phyloP scores from a whole-genome alignment of 2,888 invertebrate genomes.

The Choreutis nemorana region DNA sequence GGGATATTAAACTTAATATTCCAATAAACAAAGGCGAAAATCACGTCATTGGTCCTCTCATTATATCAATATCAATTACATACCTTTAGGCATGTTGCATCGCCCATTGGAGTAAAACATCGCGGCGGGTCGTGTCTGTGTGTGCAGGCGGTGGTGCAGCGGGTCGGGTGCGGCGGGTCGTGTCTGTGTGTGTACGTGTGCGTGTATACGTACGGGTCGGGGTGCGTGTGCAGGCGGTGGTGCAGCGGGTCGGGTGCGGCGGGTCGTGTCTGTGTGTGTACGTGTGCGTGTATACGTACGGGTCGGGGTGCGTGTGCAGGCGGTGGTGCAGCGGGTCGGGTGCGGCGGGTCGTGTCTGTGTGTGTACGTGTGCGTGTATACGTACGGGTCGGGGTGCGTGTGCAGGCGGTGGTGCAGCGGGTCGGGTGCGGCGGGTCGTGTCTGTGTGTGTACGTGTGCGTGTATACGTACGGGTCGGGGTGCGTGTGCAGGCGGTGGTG shows the following conservation, averaged over 20 bases:
- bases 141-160: too few relatives aligned
- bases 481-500: constrained; percentile 38
- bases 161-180: too few relatives aligned
- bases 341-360: constrained; percentile 19
- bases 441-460: too few relatives aligned
- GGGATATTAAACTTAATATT: too few relatives aligned
- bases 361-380: too few relatives aligned
- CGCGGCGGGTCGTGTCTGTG: too few relatives aligned
- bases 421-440: constrained; percentile 39
- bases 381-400: constrained; percentile 60
- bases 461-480: constrained; percentile 68
- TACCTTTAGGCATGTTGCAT: too few relatives aligned
- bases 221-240: constrained; percentile 34
- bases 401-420: constrained; percentile 37
- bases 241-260: constrained; percentile 52
- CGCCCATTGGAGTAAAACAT: too few relatives aligned
- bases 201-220: constrained; percentile 69
- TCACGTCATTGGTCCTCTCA: too few relatives aligned
- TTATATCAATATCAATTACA: too few relatives aligned
- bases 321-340: constrained; percentile 49
- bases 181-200: too few relatives aligned
- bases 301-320: constrained; percentile 37
- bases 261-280: constrained; percentile 2
- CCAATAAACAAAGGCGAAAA: too few relatives aligned
- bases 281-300: constrained; percentile 74